Conservation (phyloP, 2,797 vertebrate species). For the Lagorchestes hirsutus region DNA sequence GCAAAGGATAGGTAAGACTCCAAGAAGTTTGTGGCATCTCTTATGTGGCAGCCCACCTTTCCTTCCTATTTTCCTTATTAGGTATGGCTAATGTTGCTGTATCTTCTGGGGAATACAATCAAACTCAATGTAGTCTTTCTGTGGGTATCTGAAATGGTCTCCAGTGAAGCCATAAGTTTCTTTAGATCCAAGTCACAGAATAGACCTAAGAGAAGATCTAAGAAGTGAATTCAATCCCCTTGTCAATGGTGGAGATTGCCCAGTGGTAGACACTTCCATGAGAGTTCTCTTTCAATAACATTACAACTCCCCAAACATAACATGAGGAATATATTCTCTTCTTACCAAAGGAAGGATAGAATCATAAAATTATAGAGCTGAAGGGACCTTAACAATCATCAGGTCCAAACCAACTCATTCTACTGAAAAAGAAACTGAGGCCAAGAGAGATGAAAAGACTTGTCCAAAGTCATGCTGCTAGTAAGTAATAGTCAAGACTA, state of each 20-base stretch:
- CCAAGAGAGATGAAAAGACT: background rate
- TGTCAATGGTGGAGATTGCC: background rate
- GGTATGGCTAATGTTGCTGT: background rate
- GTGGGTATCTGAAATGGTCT: background rate
- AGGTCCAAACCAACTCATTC: background rate
- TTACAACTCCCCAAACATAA: background rate
- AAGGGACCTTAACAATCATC: background rate
- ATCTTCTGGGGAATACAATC: background rate
- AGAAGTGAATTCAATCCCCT: background rate
- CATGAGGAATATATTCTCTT: background rate
- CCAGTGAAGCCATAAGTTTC: background rate
- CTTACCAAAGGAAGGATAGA: background rate
- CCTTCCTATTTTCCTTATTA: background rate
- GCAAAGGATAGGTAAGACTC: background rate
- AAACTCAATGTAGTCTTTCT: background rate
- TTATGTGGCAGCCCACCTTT: background rate
- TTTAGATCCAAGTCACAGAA: background rate
- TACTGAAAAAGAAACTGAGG: background rate
- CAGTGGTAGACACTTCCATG: background rate
- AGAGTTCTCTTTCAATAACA: background rate
- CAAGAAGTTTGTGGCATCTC: background rate
- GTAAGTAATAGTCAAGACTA: background rate
- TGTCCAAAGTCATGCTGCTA: background rate
- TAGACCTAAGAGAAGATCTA: background rate
- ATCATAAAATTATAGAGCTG: background rate